phyloP scores from a whole-genome alignment of 64 coral and sea anemone genomes.

The Montipora capricornis region DNA sequence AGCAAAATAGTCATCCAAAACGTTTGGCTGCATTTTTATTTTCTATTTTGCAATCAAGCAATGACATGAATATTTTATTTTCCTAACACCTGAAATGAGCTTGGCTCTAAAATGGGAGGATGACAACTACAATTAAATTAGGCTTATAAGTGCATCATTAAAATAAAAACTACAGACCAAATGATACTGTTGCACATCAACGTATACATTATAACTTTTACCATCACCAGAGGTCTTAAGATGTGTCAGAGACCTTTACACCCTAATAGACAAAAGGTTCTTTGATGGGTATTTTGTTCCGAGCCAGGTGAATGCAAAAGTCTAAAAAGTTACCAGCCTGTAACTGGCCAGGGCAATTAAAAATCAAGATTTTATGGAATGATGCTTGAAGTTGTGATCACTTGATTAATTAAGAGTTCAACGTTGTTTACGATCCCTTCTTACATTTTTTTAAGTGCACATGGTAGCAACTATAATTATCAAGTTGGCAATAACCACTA shows the following conservation, averaged over 20 bases:
- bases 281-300: too few relatives aligned
- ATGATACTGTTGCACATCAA: neutral
- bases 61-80: neutral
- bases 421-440: too few relatives aligned
- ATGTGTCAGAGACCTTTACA: neutral
- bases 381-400: too few relatives aligned
- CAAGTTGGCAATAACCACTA: too few relatives aligned
- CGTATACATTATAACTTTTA: neutral
- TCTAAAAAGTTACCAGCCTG: too few relatives aligned
- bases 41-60: constrained; percentile 2
- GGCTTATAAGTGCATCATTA: neutral
- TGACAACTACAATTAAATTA: constrained; percentile 11
- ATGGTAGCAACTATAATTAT: too few relatives aligned
- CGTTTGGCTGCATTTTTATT: neutral
- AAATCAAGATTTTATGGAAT: too few relatives aligned
- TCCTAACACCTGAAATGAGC: constrained; percentile 23
- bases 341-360: too few relatives aligned
- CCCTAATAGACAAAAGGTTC: too few relatives aligned
- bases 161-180: neutral
- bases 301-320: too few relatives aligned
- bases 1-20: neutral
- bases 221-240: neutral
- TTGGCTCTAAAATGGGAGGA: constrained; percentile 21
- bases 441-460: too few relatives aligned
- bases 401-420: too few relatives aligned